Conservation (phyloP, 2,113 vertebrate species). For the Catagonus wagneri region DNA sequence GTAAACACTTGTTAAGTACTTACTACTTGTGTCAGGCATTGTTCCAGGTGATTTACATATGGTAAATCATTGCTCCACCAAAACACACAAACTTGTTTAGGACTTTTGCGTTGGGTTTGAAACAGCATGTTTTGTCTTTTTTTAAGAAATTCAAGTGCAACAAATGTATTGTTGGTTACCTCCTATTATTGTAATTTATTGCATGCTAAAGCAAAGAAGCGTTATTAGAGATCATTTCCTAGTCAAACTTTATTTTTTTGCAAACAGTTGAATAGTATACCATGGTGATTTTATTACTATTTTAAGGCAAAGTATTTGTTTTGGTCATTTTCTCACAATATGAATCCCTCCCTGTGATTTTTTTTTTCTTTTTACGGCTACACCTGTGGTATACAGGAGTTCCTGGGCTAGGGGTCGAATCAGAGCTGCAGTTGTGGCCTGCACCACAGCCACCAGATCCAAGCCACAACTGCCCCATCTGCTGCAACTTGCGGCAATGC, state of each 20-base stretch:
- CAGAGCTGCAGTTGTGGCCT: too few species aligned
- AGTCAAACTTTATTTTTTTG: constrained; percentile 16
- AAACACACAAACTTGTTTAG: background rate
- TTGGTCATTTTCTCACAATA: constrained; percentile 24
- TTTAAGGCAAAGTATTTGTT: constrained; percentile 44
- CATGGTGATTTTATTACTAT: constrained; percentile 29
- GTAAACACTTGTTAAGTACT: background rate
- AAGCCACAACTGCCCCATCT: too few species aligned
- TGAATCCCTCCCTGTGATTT: constrained; percentile 12
- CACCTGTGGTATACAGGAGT: too few species aligned
- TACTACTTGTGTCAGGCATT: background rate
- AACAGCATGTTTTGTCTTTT: constrained; percentile 32
- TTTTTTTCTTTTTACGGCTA: too few species aligned
- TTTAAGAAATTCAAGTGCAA: background rate
- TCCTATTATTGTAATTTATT: constrained; percentile 11
- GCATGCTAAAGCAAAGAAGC: constrained; percentile 13
- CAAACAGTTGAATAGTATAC: background rate
- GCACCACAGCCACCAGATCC: too few species aligned
- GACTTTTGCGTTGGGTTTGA: constrained; percentile 31
- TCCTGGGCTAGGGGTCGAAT: too few species aligned
- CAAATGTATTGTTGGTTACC: constrained; percentile 8
- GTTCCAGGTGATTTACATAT: background rate
- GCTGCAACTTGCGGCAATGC: too few species aligned
- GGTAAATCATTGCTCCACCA: background rate
- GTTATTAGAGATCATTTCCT: constrained; percentile 6